These are phyloP conservation scores for Umimayanthus kanabou DNA, from an alignment of 92 coral and sea anemone species.

Conservation along the genomic window DNA sequence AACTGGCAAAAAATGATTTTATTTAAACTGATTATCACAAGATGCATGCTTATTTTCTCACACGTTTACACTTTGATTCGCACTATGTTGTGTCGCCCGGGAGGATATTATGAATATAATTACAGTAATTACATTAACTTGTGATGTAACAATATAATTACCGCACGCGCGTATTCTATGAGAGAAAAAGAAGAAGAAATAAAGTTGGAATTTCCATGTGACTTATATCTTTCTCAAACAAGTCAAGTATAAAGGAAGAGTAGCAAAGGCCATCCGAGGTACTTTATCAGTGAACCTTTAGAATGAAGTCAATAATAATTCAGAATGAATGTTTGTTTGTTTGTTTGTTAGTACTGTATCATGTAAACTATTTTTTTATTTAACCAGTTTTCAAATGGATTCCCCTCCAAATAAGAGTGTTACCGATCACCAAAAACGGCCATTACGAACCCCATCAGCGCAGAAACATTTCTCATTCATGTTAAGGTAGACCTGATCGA, in stretches of 20 bases:
- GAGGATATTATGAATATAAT: not conserved
- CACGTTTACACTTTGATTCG: constrained; percentile 6
- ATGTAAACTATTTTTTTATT: too few species aligned
- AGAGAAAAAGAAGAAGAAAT: not conserved
- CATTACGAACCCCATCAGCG: constrained; percentile 21
- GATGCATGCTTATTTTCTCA: not conserved
- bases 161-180: not conserved
- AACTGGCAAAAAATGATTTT: constrained; percentile 4
- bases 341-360: too few species aligned
- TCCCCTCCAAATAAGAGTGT: not conserved
- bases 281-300: not conserved
- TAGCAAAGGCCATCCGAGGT: not conserved
- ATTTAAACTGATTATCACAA: not conserved
- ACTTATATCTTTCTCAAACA: not conserved
- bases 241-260: not conserved
- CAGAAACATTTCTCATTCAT: constrained; percentile 17
- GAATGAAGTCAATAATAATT: not conserved
- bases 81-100: constrained; percentile 3
- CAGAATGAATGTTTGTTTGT: not conserved
- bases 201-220: constrained; percentile 1
- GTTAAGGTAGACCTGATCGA: constrained; percentile 25
- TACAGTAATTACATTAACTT: too few species aligned
- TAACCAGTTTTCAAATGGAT: too few species aligned
- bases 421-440: constrained; percentile 11
- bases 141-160: not conserved